phyloP scores from a whole-genome alignment of 1,140 invertebrate species.

The Caenorhabditis remanei region DNA sequence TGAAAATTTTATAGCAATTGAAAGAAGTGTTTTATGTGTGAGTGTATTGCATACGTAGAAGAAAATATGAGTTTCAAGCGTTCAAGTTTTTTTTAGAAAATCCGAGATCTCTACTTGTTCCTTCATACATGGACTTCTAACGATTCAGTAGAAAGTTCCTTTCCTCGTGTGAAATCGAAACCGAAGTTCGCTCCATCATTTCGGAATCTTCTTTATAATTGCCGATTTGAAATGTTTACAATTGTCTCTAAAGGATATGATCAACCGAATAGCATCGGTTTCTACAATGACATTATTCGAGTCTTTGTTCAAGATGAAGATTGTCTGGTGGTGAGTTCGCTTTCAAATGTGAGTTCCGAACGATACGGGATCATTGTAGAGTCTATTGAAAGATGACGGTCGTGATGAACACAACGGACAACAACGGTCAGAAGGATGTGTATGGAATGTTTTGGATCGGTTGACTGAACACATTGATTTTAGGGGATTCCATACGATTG shows the following conservation, averaged over 20 bases:
- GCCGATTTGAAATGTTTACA: background rate
- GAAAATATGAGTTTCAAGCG: too few species aligned
- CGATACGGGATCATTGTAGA: background rate
- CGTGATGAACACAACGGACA: background rate
- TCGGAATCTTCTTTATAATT: background rate
- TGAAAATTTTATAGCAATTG: too few species aligned
- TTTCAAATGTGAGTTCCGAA: background rate
- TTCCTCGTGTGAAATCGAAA: background rate
- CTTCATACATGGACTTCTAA: background rate
- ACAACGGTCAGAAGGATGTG: background rate
- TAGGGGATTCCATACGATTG: background rate
- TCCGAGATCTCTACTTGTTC: background rate
- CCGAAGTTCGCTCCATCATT: background rate
- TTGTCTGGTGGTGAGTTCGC: background rate
- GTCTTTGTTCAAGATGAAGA: background rate
- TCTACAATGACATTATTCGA: conserved; percentile 36
- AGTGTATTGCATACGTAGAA: too few species aligned
- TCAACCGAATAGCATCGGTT: background rate
- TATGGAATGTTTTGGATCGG: conserved; percentile 4
- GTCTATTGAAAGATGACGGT: background rate
- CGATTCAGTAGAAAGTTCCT: background rate
- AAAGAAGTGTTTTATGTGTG: too few species aligned
- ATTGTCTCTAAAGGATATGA: background rate
- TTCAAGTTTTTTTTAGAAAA: background rate
- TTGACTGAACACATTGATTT: background rate